Conservation (phyloP, 2,888 invertebrate genomes). For the Pasiphila rectangulata region DNA sequence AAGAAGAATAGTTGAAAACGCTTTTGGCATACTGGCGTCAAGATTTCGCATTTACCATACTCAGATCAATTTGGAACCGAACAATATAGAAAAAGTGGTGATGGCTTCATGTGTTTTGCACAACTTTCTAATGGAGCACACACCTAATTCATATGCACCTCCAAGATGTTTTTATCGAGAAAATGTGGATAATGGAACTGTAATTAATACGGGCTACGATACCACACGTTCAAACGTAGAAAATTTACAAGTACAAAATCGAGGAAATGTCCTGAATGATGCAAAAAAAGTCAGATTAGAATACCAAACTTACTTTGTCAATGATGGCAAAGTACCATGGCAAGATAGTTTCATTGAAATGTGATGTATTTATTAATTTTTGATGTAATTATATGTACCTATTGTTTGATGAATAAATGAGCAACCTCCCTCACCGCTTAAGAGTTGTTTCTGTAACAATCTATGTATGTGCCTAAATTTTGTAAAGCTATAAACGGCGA, state of each 20-base stretch:
- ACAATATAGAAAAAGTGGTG: slow-evolving; percentile 28
- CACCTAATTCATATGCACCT: slow-evolving; percentile 19
- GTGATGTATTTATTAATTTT: slow-evolving; percentile 15
- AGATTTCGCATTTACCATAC: slow-evolving; percentile 24
- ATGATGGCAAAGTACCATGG: slow-evolving; percentile 26
- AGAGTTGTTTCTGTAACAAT: slow-evolving; percentile 10
- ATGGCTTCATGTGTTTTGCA: slow-evolving; percentile 26
- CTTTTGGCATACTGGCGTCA: slow-evolving; percentile 24
- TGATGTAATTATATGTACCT: slow-evolving; percentile 6
- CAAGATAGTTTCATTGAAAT: slow-evolving; percentile 15
- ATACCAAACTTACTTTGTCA: slow-evolving; percentile 23
- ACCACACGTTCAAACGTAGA: slow-evolving; percentile 19
- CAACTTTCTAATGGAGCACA: slow-evolving; percentile 24
- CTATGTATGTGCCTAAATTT: slow-evolving; percentile 10
- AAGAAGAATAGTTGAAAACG: slow-evolving; percentile 9
- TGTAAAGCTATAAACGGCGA: slow-evolving; percentile 11
- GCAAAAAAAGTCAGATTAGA: slow-evolving; percentile 13
- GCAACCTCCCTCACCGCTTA: slow-evolving; percentile 9
- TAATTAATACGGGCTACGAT: slow-evolving; percentile 15
- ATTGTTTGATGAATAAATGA: slow-evolving; percentile 10
- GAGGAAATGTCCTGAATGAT: slow-evolving; percentile 20
- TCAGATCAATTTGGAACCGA: slow-evolving; percentile 26
- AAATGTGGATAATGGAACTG: slow-evolving; percentile 20
- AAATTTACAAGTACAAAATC: slow-evolving; percentile 23
- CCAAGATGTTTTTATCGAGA: slow-evolving; percentile 26